Evolutionary conservation across 2,113 vertebrate genomes (phyloP).

Genomic region (Dipodomys ordii): DNA sequence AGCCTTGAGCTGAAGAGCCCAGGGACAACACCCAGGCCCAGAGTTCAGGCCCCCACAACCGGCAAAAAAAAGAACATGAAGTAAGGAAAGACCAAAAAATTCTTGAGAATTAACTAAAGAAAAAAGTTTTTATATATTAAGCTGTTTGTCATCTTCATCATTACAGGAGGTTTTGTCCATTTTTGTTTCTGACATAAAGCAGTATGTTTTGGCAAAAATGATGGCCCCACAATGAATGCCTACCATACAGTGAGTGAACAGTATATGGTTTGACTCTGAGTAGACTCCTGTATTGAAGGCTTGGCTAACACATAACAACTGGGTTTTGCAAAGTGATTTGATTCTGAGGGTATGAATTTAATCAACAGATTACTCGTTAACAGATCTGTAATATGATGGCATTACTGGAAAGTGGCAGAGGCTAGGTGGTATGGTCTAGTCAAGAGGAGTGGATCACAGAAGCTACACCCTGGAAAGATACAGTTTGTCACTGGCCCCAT

Average conservation of each 20-base stretch:
- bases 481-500: background rate
- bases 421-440: background rate
- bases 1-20: too few relatives aligned
- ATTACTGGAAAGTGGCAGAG: background rate
- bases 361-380: background rate
- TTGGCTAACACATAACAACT: too few relatives aligned
- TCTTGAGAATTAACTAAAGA: background rate
- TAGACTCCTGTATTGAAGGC: too few relatives aligned
- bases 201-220: background rate
- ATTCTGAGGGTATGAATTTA: background rate
- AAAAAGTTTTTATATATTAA: background rate
- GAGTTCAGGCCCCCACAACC: too few relatives aligned
- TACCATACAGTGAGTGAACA: background rate
- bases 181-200: constrained; percentile 10
- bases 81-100: background rate
- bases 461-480: background rate
- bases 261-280: too few relatives aligned
- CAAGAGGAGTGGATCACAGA: too few relatives aligned
- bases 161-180: background rate
- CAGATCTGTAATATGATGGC: background rate
- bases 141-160: background rate
- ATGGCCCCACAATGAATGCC: background rate
- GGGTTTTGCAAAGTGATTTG: background rate
- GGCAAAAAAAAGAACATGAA: too few relatives aligned
- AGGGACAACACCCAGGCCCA: too few relatives aligned